Base-by-base conservation (phyloP, 2,888 invertebrate genomes). In the Epiblema foenella region DNA sequence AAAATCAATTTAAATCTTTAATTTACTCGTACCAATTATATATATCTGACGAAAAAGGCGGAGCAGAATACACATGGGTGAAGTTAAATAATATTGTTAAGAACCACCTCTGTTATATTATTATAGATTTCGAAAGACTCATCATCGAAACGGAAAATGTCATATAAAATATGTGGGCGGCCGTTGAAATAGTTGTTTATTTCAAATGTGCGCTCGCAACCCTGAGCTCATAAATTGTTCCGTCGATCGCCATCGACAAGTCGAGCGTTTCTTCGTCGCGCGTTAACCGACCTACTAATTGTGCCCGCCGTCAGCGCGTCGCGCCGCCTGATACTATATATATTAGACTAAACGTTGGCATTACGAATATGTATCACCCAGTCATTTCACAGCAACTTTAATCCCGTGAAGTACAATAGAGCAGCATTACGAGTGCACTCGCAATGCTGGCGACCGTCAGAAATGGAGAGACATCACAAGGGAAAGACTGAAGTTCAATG, bases 221-320 rank as follows among this genome's bases (percentile, higher is more conserved):
- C 89, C 90, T 90, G 75, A 64, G 73, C 77, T 24, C 59, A 62
- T 64, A 63, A 73, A 79, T 79, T 81, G 82, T 84, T 83, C 82
- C 79, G 81, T 77, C 80, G 81, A 87, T 88, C 86, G 88, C 85
- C 85, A 83, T 79, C 86, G 88, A 85, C 84, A 83, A 78, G 74
- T 79, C 81, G 78, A 77, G 78, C 82, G 84, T 81, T 80, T 84
- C 86, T 88, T 85, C 83, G 85, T 84, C 82, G 83, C 83, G 83
- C 84, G 85, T 86, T 91, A 90, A 92, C 90, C 90, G 91, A 87
- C 87, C 89, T 80, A 89, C 86, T 89, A 88, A 89, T 89, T 82
- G 81, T 75, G 77, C 77, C 79, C 79, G 78, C 77, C 79, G 77
- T 39, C 66, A 57, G 57, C 39, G 39, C 67, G 65, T 68, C 65